Evolutionary conservation across 2,113 vertebrate species (phyloP).

Genomic region (Callorhinus ursinus): DNA sequence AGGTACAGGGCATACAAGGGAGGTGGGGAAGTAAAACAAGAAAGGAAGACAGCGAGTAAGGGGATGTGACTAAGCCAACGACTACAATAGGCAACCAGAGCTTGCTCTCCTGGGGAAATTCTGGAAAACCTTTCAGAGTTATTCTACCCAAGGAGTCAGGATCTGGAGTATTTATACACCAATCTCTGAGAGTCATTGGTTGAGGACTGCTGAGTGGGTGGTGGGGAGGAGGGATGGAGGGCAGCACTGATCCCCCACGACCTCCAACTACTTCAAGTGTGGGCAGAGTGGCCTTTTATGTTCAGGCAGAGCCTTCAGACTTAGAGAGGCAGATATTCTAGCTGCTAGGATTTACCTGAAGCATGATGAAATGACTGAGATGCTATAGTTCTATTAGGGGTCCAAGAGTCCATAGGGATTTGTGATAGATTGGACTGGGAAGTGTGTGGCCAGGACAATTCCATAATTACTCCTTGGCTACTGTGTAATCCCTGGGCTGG

Average conservation of each 20-base stretch:
- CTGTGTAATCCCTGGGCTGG: background rate
- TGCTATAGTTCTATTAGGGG: background rate
- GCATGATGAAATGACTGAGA: background rate
- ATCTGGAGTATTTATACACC: background rate
- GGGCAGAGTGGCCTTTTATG: background rate
- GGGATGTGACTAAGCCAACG: background rate
- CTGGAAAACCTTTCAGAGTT: background rate
- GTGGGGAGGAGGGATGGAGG: rapidly evolving
- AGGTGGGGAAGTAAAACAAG: background rate
- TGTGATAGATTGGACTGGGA: background rate
- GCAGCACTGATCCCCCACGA: rapidly evolving
- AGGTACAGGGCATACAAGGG: background rate
- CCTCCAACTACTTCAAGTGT: background rate
- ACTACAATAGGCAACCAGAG: background rate
- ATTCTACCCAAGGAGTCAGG: background rate
- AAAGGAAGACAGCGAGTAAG: background rate
- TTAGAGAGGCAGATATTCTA: background rate
- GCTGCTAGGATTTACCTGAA: background rate
- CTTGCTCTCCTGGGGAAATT: background rate
- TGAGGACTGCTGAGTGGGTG: background rate
- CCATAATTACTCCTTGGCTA: background rate
- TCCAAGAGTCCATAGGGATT: background rate
- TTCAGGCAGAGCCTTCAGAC: background rate
- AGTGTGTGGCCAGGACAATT: background rate
- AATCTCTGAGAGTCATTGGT: background rate